These are phyloP conservation scores for Neomonachus schauinslandi DNA, from an alignment of 2,113 vertebrate species.

Conservation along the genomic window DNA sequence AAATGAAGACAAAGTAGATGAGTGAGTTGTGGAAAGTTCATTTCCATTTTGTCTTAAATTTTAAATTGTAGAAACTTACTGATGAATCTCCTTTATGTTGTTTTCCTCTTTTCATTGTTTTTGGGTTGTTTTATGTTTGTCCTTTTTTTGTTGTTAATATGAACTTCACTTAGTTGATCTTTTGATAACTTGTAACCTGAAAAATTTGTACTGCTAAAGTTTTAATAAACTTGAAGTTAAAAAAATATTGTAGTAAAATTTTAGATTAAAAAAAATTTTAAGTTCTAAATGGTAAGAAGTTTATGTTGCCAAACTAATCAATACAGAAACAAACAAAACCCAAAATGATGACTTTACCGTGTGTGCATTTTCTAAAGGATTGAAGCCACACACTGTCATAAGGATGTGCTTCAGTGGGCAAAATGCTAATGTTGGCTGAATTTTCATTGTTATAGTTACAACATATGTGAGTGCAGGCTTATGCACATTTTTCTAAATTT, in stretches of 20 bases:
- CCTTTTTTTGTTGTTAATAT: constrained; percentile 84
- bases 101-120: constrained; percentile 72
- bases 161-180: constrained; percentile 89
- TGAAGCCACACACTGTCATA: constrained; percentile 7
- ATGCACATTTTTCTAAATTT: constrained; percentile 43
- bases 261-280: not conserved
- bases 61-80: constrained; percentile 86
- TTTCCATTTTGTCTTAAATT: constrained; percentile 85
- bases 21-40: constrained; percentile 84
- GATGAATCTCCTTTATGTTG: constrained; percentile 81
- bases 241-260: constrained; percentile 62
- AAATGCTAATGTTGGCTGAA: constrained; percentile 25
- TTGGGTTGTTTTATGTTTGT: constrained; percentile 48
- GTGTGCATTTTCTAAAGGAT: not conserved
- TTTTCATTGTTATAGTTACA: constrained; percentile 45
- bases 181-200: constrained; percentile 90
- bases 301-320: constrained; percentile 48
- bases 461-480: constrained; percentile 24
- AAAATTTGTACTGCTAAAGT: constrained; percentile 91
- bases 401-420: not conserved
- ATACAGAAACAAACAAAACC: not conserved
- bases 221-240: constrained; percentile 92
- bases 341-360: not conserved
- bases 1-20: constrained; percentile 90
- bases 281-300: constrained; percentile 45